Evolutionary conservation across 2,888 invertebrate species (phyloP).

Genomic region (Stegana nigrithorax): DNA sequence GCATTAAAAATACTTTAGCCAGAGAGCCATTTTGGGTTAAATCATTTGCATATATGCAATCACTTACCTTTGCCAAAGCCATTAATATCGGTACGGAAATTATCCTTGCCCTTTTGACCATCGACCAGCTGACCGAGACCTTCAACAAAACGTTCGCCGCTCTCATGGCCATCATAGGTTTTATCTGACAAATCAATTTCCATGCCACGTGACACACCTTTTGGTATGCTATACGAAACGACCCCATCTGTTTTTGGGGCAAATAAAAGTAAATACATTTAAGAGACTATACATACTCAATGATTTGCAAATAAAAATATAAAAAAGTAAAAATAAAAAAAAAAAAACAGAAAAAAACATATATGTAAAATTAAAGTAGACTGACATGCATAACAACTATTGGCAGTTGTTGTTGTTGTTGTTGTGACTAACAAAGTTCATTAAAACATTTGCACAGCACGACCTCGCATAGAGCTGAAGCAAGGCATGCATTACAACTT

Average conservation of each 20-base stretch:
- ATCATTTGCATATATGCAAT: too few relatives aligned
- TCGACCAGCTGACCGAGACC: constrained; percentile 85
- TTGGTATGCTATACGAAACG: constrained; percentile 82
- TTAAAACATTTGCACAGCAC: not conserved
- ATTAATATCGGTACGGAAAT: constrained; percentile 76
- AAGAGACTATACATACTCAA: not conserved
- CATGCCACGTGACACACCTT: constrained; percentile 77
- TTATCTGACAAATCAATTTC: constrained; percentile 83
- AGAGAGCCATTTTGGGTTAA: too few relatives aligned
- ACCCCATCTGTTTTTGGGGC: constrained; percentile 84
- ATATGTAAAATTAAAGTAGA: too few relatives aligned
- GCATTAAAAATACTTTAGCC: too few relatives aligned
- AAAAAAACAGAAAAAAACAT: not conserved
- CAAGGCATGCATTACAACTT: too few relatives aligned
- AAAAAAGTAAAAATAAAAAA: not conserved
- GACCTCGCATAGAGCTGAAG: not conserved
- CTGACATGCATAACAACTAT: too few relatives aligned
- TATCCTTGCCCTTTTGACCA: constrained; percentile 79
- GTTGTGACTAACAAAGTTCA: too few relatives aligned
- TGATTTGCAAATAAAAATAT: not conserved
- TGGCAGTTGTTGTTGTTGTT: too few relatives aligned
- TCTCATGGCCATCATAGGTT: constrained; percentile 81
- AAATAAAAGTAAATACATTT: too few relatives aligned
- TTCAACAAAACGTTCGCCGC: constrained; percentile 73
- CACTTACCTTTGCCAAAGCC: constrained; percentile 76